Percentiles rank a stretch among this genome's conserved stretches.
phyloP scores from a whole-genome alignment of 2,888 invertebrate species.

The Lasioglossum figueresi region DNA sequence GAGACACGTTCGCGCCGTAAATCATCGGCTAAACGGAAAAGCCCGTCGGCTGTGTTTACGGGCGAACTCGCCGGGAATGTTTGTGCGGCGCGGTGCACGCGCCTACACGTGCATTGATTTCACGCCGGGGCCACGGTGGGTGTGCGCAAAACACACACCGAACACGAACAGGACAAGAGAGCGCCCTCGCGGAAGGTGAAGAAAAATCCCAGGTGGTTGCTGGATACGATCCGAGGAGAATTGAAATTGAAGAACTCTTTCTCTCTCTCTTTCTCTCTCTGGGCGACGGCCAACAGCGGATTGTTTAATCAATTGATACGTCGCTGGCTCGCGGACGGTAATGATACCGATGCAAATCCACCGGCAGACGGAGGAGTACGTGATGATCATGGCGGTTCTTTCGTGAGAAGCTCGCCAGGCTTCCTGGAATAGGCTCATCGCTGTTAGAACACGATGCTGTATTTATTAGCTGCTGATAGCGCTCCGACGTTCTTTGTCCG shows the following conservation, averaged over 20 bases:
- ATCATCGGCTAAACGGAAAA: slow-evolving; percentile 78
- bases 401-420: not conserved
- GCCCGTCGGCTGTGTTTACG: slow-evolving; percentile 72
- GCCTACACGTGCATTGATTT: slow-evolving; percentile 58
- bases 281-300: not conserved
- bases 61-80: slow-evolving; percentile 54
- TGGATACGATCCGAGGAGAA: not conserved
- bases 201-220: not conserved
- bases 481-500: not conserved
- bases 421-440: slow-evolving; percentile 2
- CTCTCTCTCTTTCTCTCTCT: not conserved
- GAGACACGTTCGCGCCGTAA: slow-evolving; percentile 79
- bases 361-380: not conserved
- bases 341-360: slow-evolving; percentile 8
- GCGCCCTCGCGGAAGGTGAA: not conserved
- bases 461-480: not conserved
- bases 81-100: slow-evolving; percentile 48
- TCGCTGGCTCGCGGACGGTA: not conserved
- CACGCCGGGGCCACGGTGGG: slow-evolving; percentile 45
- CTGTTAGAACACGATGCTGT: slow-evolving; percentile 1
- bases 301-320: slow-evolving; percentile 41
- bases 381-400: slow-evolving; percentile 1
- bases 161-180: not conserved
- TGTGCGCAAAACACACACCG: slow-evolving; percentile 44
- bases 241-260: slow-evolving; percentile 31